Base-by-base conservation (phyloP, 1,140 invertebrate species). In the Xylocopa sonorina region DNA sequence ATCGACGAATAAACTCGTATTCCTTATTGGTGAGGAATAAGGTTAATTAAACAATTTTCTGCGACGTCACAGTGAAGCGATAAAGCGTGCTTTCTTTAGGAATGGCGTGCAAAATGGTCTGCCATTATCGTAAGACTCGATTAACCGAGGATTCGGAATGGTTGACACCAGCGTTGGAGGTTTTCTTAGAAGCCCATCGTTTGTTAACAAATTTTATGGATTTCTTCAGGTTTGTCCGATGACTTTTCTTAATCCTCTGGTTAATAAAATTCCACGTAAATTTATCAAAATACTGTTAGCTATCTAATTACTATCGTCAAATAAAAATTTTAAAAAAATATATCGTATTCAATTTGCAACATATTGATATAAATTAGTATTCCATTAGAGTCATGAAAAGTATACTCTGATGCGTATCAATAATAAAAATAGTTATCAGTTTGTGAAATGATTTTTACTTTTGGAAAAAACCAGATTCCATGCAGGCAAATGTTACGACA, bases 161-260 rank as follows among this genome's bases (percentile, higher is more conserved):
- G 27, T 14, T 38, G n/a, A 5, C 32, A 2, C 24, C 14, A 0
- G 38, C 63, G 1, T 3, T 80, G 73, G 53, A 55, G 5, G 48
- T 77, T 21, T 80, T 80, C 48, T n/a, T 38, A 10, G 16, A 16
- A 14, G 64, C 62, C 27, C 29, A 76, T 53, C 46, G 27, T 10
- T 32, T 80, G 1, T 38, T 80, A 7, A 80, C 21, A 38, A 48
- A 63, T 32, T 80, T 80, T 3, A 41, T 67, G 7, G 48, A 53
- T 5, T 46, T 58, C 10, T 63, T 62, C 41, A 77, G 18, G 78
- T 80, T 41, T 16, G 73, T 76, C 12, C 21, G 9, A 4, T n/a
- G 16, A 3, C n/a, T n/a, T 1, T 5, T n/a, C n/a, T 63, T 38
- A 43, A 60, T 29, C 24, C n/a, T n/a, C n/a, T n/a, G n/a, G n/a